Conservation (phyloP, 2,797 vertebrate species). For the Borostomias antarcticus region DNA sequence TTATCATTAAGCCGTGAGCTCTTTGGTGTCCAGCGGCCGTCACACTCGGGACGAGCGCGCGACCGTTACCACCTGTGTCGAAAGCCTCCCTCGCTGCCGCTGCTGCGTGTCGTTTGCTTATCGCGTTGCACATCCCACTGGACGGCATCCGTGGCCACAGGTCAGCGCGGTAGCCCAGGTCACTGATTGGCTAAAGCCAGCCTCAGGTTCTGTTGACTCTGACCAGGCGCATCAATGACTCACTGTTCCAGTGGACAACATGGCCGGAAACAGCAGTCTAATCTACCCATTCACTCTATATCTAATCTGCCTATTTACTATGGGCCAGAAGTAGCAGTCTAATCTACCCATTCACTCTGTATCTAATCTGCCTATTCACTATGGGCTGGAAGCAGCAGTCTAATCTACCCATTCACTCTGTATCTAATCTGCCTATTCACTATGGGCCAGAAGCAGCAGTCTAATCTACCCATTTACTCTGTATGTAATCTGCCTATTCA, state of each 20-base stretch:
- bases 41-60: neutral
- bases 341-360: too few species aligned
- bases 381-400: too few species aligned
- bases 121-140: constrained; percentile 11
- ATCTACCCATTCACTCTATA: constrained; percentile 25
- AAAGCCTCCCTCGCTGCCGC: constrained; percentile 3
- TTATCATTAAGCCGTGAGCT: constrained; percentile 39
- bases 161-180: constrained; percentile 10
- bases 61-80: neutral
- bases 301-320: constrained; percentile 64
- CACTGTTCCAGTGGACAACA: constrained; percentile 30
- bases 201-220: neutral
- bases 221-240: constrained; percentile 6
- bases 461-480: too few species aligned
- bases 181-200: constrained; percentile 27
- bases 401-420: too few species aligned
- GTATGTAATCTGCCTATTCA: too few species aligned
- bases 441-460: too few species aligned
- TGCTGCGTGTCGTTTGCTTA: neutral
- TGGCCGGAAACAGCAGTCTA: neutral
- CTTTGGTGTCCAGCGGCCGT: neutral
- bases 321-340: too few species aligned
- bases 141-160: constrained; percentile 16
- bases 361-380: too few species aligned
- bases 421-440: too few species aligned